Percentiles rank a stretch among this genome's conserved stretches.
These are phyloP conservation scores for Hypotaenidia philippensis DNA, from an alignment of 2,797 vertebrate genomes.

Conservation along the genomic window DNA sequence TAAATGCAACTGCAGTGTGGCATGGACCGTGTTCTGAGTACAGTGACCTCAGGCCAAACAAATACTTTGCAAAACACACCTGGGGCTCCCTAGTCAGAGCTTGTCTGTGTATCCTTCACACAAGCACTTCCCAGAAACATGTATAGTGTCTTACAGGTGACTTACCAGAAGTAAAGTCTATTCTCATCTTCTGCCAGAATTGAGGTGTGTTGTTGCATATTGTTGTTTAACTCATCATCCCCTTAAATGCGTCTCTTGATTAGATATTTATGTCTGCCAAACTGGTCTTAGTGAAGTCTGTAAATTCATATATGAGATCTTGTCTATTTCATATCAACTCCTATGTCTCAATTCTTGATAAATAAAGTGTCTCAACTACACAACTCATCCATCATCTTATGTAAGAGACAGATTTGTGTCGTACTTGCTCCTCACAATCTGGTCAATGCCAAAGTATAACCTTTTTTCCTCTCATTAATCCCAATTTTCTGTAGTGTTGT, in stretches of 20 bases:
- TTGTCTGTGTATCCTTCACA: neutral
- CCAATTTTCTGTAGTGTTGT: neutral
- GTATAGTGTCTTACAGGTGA: neutral
- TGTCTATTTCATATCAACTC: neutral
- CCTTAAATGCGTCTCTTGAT: neutral
- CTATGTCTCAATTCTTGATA: neutral
- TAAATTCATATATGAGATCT: neutral
- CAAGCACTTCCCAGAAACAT: neutral
- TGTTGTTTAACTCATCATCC: neutral
- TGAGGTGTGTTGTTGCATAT: neutral
- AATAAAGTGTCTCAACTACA: neutral
- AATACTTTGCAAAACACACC: neutral
- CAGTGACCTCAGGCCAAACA: neutral
- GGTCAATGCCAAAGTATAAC: neutral
- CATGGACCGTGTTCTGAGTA: neutral
- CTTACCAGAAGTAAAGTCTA: neutral
- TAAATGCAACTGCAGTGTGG: neutral
- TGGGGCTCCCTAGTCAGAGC: neutral
- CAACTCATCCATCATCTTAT: neutral
- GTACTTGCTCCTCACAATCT: neutral
- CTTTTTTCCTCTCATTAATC: neutral
- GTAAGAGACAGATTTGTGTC: neutral
- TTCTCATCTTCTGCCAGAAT: neutral
- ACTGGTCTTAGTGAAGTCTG: neutral
- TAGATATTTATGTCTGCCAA: neutral